A percentile compares a stretch with the other conserved stretches of the same genome.
Conservation (phyloP, 2,888 invertebrate species). For the Tortrix viridana region DNA sequence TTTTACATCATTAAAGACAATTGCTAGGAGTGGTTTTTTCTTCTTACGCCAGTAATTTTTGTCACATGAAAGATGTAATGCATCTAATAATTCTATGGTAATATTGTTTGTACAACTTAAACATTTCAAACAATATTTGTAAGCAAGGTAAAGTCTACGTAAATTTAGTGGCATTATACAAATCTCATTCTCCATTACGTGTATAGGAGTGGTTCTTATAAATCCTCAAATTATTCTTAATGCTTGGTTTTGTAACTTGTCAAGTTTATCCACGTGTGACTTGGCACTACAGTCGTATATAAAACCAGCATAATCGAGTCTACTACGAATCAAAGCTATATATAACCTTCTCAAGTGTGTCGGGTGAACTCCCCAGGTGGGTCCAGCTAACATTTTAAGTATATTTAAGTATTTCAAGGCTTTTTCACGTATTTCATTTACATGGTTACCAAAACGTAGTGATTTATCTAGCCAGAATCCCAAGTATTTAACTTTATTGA, state of each 20-base stretch:
- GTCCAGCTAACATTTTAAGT: background rate
- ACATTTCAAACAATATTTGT: slow-evolving; percentile 16
- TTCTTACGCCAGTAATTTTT: background rate
- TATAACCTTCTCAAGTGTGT: slow-evolving; percentile 1
- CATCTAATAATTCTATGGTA: background rate
- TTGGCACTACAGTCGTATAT: slow-evolving; percentile 4
- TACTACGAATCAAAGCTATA: slow-evolving; percentile 4
- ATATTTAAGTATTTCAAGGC: slow-evolving; percentile 1
- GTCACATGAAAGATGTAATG: background rate
- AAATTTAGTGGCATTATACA: slow-evolving; percentile 9
- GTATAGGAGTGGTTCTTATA: slow-evolving; percentile 29
- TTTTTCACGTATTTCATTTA: background rate
- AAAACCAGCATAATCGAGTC: slow-evolving; percentile 7
- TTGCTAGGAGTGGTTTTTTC: background rate
- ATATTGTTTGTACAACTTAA: slow-evolving; percentile 2
- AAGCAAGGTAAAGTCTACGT: slow-evolving; percentile 21
- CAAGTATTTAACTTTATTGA: background rate
- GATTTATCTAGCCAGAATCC: background rate
- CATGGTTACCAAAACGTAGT: background rate
- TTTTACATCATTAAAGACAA: background rate
- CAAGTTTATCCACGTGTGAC: background rate
- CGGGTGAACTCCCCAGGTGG: slow-evolving; percentile 5
- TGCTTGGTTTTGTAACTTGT: slow-evolving; percentile 29
- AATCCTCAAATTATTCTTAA: slow-evolving; percentile 21
- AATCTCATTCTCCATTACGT: slow-evolving; percentile 29